These are phyloP conservation scores for Spinibarbus caldwelli DNA, from an alignment of 2,797 vertebrate species.

Conservation along the genomic window DNA sequence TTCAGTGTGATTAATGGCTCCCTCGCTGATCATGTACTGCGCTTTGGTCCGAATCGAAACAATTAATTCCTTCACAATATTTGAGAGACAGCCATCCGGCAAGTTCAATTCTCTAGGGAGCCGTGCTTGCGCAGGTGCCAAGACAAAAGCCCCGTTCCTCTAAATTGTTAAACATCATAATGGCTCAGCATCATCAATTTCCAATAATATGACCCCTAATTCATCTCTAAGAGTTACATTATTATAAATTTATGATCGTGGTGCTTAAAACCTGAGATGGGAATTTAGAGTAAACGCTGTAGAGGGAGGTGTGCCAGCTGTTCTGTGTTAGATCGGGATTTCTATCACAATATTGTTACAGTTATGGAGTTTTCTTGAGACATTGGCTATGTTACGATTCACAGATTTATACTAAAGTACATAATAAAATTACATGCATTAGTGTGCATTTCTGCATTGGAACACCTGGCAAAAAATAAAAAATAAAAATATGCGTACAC, in stretches of 20 bases:
- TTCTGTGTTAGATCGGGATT: not conserved
- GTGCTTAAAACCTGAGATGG: slow-evolving; percentile 28
- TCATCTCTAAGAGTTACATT: slow-evolving; percentile 42
- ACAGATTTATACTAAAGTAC: not conserved
- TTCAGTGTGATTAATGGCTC: slow-evolving; percentile 38
- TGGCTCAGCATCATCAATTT: slow-evolving; percentile 43
- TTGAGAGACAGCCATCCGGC: slow-evolving; percentile 46
- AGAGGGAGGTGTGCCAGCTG: not conserved
- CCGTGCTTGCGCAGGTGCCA: slow-evolving; percentile 19
- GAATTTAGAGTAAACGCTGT: slow-evolving; percentile 13
- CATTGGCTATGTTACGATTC: not conserved
- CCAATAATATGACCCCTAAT: slow-evolving; percentile 24
- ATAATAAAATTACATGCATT: not conserved
- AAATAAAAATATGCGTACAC: not conserved
- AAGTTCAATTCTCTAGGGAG: slow-evolving; percentile 27
- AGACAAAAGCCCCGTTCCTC: slow-evolving; percentile 24
- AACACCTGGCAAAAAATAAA: not conserved
- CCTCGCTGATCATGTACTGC: slow-evolving; percentile 40
- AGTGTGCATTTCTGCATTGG: not conserved
- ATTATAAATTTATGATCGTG: slow-evolving; percentile 26
- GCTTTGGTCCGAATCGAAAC: slow-evolving; percentile 39
- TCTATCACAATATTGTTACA: not conserved
- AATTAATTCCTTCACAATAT: slow-evolving; percentile 51
- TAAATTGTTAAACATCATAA: slow-evolving; percentile 45
- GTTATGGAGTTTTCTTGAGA: not conserved